These are phyloP conservation scores for Operophtera brumata DNA, from an alignment of 2,888 invertebrate species.

Conservation along the genomic window DNA sequence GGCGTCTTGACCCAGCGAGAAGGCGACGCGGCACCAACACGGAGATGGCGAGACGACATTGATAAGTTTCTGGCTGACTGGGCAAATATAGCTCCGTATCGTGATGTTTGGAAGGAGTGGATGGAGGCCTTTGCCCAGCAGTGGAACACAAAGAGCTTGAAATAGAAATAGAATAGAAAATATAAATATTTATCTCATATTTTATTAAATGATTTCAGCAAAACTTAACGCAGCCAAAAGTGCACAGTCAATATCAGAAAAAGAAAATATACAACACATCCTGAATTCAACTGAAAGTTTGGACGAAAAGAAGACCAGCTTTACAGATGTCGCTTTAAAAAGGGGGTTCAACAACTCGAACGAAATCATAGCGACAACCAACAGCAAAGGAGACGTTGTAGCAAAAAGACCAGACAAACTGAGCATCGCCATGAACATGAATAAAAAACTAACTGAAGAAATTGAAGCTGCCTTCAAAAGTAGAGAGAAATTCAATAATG, in stretches of 20 bases:
- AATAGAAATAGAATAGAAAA: too few relatives aligned
- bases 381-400: conserved; percentile 72
- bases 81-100: too few relatives aligned
- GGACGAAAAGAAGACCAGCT: conserved; percentile 60
- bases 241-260: conserved; percentile 71
- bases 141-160: too few relatives aligned
- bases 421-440: conserved; percentile 71
- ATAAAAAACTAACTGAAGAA: conserved; percentile 75
- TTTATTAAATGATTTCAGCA: conserved; percentile 53
- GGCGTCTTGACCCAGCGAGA: too few relatives aligned
- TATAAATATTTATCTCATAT: too few relatives aligned
- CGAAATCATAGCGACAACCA: conserved; percentile 75
- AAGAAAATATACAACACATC: conserved; percentile 65
- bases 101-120: too few relatives aligned
- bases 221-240: conserved; percentile 72
- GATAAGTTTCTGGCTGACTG: too few relatives aligned
- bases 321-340: conserved; percentile 64
- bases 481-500: conserved; percentile 64
- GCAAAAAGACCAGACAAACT: conserved; percentile 76
- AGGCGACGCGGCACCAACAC: too few relatives aligned
- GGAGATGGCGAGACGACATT: too few relatives aligned
- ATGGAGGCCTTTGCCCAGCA: too few relatives aligned
- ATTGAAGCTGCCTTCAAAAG: conserved; percentile 69
- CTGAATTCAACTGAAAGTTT: conserved; percentile 69
- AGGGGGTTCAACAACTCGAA: conserved; percentile 66